Evolutionary conservation across 2,113 vertebrate genomes (phyloP), one percentile per base, ranked within the genome.

Genomic region (Oreochromis niloticus): DNA sequence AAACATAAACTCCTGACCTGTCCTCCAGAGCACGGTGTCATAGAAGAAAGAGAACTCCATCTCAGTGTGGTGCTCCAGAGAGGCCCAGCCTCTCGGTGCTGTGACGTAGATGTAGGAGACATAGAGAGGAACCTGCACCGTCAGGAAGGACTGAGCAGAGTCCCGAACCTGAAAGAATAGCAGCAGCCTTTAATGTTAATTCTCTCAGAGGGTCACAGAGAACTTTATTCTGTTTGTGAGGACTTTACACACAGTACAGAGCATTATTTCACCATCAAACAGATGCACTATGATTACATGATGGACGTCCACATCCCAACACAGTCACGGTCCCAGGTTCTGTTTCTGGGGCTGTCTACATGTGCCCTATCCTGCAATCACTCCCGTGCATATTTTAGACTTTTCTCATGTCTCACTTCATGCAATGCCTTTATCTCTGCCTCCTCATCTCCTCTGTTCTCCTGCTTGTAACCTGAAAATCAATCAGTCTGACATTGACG

Each of bases 1-100:
- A 13, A 2, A 59, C 1, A 5, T 8, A 34, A 32, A 34, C 3
- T 78, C 9, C 88, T 63, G 54, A 94, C 99, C 99, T 87, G 98
- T 99, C 88, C 98, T 98, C 99, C 98, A 99, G 50, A 99, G 98
- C 84, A 99, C 97, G 0, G 99, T 99, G 87, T 99, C 99, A 0
- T 99, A 99, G 96, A 99, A 99, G 94, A 99, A 99, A 46, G 98
- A 99, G 94, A 99, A 99, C 94, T 99, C 98, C 99, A 99, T 99
- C 96, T 99, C 99, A 0, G 99, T 99, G 97, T 99, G 98, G 80
- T 99, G 99, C 93, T 99, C 99, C 41, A 99, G 94, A 48, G 99
- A 99, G 2, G 99, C 99, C 99, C 99, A 99, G 43, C 99, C 99
- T 73, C 99, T 95, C 0, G 99, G 99, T 0, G 99, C 99, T 0